Base-by-base conservation (phyloP, 2,888 invertebrate species). In the Apamea anceps region DNA sequence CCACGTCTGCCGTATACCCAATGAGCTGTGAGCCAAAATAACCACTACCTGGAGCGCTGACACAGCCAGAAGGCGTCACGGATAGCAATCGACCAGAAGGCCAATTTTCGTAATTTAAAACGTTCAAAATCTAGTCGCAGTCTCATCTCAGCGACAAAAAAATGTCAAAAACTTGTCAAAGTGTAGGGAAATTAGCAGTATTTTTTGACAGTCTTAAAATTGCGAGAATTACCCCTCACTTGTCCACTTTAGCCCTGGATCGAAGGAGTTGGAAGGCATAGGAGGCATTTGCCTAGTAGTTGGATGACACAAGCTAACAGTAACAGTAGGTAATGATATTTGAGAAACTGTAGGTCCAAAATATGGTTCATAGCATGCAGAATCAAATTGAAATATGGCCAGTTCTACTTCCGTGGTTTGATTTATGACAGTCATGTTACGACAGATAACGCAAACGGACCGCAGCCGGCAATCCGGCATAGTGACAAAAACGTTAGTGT, bases 401-500 rank as follows among this genome's bases (percentile, higher is more conserved):
- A 25, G 51, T n/a, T 63, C 51, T 4, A 77, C 25, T 42, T 32
- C 1, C 18, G 13, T 18, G 28, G 10, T 74, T 74, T 74, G 65
- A 77, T 65, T 45, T 77, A 77, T 65, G 37, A 28, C 45, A 7
- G 32, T 12, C 42, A 45, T 73, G 42, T 45, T 25, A 15, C 18
- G 12, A 32, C 10, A 18, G 42, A 51, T 77, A 51, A 37, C 12
- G 37, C 51, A 28, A 25, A 21, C 48, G 62, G 37, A 48, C 51
- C 51, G 28, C 45, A 75, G 75, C 42, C n/a, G 28, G 42, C 7
- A 42, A n/a, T 72, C 57, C 12, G 37, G 45, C 2, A 28, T 32
- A 12, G 48, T 42, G 73, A 32, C 74, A 65, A 54, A 65, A 73
- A 65, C 25, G 63, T 77, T 65, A 65, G 18, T 72, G 72, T n/a